Percentiles rank a stretch among this genome's conserved stretches.
phyloP scores from a whole-genome alignment of 1,140 invertebrate species.

The Lasioglossum albipes region DNA sequence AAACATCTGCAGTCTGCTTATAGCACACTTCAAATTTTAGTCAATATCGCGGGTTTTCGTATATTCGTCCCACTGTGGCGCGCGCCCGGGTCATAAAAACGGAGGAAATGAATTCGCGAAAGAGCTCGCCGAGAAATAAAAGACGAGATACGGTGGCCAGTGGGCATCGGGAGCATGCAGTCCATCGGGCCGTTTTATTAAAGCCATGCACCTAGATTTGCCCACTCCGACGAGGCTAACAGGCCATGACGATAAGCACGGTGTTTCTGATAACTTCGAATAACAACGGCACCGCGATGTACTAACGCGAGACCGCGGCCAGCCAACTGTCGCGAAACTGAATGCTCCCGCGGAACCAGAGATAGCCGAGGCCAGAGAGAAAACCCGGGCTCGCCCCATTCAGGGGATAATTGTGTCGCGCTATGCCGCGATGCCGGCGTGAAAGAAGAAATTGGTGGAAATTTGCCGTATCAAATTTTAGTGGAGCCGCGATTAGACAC shows the following conservation, averaged over 20 bases:
- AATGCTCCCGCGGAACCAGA: background rate
- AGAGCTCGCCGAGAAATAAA: background rate
- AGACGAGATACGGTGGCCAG: background rate
- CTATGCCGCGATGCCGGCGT: no score
- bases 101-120: background rate
- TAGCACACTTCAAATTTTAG: no score
- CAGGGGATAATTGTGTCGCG: conserved; percentile 1
- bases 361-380: background rate
- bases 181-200: conserved; percentile 23
- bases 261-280: conserved; percentile 22
- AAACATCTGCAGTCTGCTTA: no score
- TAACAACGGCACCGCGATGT: background rate
- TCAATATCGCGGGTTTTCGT: no score
- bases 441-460: background rate
- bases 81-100: background rate
- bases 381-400: background rate
- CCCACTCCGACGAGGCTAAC: background rate
- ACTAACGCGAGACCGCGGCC: background rate
- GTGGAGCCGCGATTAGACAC: background rate
- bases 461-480: background rate
- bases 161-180: background rate
- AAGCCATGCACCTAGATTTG: background rate
- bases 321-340: background rate
- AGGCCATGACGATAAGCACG: background rate
- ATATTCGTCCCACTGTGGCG: no score